Base-by-base conservation (phyloP, 2,888 invertebrate species). In the Tipula lateralis region DNA sequence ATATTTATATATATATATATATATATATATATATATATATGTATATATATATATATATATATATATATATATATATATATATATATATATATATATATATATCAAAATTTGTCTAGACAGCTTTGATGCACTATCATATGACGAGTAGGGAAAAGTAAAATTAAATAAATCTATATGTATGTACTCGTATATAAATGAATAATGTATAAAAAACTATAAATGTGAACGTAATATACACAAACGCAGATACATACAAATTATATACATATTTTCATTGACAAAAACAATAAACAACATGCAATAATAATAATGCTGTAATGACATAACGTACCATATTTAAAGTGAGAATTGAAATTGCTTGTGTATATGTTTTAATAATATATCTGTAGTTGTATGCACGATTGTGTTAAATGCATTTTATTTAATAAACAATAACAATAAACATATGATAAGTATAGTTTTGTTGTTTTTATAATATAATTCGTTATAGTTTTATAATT, bases 111-210 rank as follows among this genome's bases (percentile, higher is more conserved):
- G 66, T 66, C 66, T 66, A 66, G 66, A 66, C 66, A 66, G 24
- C 66, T 66, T 66, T 66, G 66, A 19, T 24, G 24, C 66, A 66
- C 66, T 66, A 66, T 66, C 7, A 66, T 66, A 66, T 24, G 66
- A 66, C 66, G 66, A 66, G 66, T 24, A 66, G 66, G 24, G 66
- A 66, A 66, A 66, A 66, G 66, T 66, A 66, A 66, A 66, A 66
- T 66, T 66, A 66, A 24, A 66, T 66, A 66, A 66, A 66, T 66
- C 66, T 24, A 66, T 24, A 9, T 24, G 6, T 66, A 66, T 19
- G 2, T 66, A 24, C 9, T 19, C 24, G 9, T 6, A 9, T 2
- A 9, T 19, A 66, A 3, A 24, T 44, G n/a, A n/a, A n/a, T n/a
- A n/a, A 44, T 66, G 66, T 24, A 24, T 9, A n/a, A n/a, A n/a